phyloP scores from a whole-genome alignment of 1,140 invertebrate genomes.

The Ips nitidus region DNA sequence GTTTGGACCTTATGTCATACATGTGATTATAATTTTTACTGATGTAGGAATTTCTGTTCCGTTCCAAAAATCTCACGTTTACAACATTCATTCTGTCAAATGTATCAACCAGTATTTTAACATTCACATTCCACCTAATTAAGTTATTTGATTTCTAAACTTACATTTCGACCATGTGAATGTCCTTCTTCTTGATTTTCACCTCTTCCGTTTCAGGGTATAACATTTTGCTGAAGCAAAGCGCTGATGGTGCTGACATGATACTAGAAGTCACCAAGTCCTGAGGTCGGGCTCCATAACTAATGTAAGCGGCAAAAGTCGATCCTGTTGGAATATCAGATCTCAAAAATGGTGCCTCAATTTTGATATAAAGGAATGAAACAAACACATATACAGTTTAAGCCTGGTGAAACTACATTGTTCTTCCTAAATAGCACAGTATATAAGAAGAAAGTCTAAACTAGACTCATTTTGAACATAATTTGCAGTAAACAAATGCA shows the following conservation, averaged over 20 bases:
- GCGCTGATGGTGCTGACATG: conserved; percentile 91
- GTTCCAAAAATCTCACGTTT: no score
- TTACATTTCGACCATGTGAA: conserved; percentile 39
- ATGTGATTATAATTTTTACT: no score
- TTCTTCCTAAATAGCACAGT: not conserved
- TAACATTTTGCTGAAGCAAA: conserved; percentile 87
- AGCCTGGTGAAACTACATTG: conserved; percentile 2
- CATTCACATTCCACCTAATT: not conserved
- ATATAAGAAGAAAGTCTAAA: not conserved
- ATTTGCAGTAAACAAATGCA: no score
- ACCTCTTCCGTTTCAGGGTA: conserved; percentile 86
- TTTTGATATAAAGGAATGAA: no score
- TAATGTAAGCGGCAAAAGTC: conserved; percentile 89
- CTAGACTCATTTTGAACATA: no score
- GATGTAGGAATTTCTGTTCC: no score
- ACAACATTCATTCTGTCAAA: no score
- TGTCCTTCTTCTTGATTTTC: conserved; percentile 63
- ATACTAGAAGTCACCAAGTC: conserved; percentile 88
- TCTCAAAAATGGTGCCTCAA: no score
- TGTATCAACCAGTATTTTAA: not conserved
- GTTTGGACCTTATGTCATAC: no score
- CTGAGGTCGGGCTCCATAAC: conserved; percentile 81
- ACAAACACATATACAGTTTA: no score
- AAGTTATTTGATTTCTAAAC: conserved; percentile 1
- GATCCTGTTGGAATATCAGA: conserved; percentile 60